Conservation (phyloP, 1,140 invertebrate genomes). For the Hypothenemus hampei region DNA sequence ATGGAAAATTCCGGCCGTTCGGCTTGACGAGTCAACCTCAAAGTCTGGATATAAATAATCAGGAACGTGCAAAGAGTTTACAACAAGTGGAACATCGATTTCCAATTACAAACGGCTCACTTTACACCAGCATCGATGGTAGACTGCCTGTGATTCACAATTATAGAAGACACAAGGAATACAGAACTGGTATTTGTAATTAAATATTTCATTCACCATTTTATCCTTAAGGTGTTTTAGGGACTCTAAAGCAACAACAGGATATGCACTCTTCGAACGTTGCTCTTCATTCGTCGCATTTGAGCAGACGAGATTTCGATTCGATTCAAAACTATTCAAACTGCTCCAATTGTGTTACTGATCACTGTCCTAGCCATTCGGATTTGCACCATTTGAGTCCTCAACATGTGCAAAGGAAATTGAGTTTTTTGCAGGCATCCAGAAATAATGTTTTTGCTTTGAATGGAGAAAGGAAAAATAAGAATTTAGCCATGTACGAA, state of each 20-base stretch:
- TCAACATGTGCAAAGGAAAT: constrained; percentile 33
- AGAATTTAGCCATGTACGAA: constrained; percentile 1
- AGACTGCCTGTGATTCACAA: constrained; percentile 47
- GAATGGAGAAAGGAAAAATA: constrained; percentile 7
- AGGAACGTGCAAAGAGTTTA: constrained; percentile 22
- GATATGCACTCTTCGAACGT: constrained; percentile 30
- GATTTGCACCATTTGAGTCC: constrained; percentile 36
- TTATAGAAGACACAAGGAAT: constrained; percentile 45
- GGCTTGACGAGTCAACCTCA: constrained; percentile 40
- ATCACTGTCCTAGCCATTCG: constrained; percentile 36
- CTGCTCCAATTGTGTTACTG: constrained; percentile 33
- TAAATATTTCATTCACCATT: background rate
- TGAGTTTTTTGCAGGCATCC: constrained; percentile 32
- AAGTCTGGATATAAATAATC: constrained; percentile 36
- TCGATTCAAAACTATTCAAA: constrained; percentile 15
- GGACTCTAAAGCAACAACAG: constrained; percentile 14
- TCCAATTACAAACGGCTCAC: constrained; percentile 58
- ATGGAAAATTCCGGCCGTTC: constrained; percentile 55
- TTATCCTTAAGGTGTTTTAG: background rate
- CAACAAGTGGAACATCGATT: constrained; percentile 52
- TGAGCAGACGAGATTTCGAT: constrained; percentile 26
- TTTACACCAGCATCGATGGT: constrained; percentile 50
- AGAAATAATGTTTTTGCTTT: constrained; percentile 18
- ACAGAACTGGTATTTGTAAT: constrained; percentile 27
- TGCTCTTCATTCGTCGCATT: constrained; percentile 33